These are phyloP conservation scores for Uloborus plumipes DNA, from an alignment of 2,888 invertebrate genomes.

Conservation along the genomic window DNA sequence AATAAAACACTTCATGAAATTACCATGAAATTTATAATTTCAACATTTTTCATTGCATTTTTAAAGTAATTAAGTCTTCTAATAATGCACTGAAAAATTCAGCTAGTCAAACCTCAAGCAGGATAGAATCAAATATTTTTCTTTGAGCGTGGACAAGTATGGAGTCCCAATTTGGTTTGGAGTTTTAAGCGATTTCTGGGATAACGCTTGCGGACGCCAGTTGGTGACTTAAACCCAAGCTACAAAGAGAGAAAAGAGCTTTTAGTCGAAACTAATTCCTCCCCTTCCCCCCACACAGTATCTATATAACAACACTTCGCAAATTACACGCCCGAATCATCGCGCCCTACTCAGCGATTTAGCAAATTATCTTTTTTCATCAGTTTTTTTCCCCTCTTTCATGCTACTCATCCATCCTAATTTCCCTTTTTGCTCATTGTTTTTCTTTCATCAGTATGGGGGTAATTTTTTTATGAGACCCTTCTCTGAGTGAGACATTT, in stretches of 20 bases:
- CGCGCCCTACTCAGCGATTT: slow-evolving; percentile 43
- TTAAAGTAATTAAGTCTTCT: too few relatives aligned
- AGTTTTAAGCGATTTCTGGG: too few relatives aligned
- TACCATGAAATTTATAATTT: too few relatives aligned
- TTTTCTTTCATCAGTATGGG: neutral
- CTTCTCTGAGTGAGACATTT: too few relatives aligned
- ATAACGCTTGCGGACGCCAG: too few relatives aligned
- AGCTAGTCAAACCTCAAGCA: too few relatives aligned
- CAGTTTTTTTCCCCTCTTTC: slow-evolving; percentile 8
- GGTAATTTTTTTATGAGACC: slow-evolving; percentile 2
- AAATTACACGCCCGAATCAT: slow-evolving; percentile 54
- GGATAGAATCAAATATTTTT: too few relatives aligned
- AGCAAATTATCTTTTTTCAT: slow-evolving; percentile 43
- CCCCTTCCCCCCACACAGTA: slow-evolving; percentile 17
- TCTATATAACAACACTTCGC: slow-evolving; percentile 45
- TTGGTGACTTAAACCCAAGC: too few relatives aligned
- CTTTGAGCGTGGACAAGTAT: neutral
- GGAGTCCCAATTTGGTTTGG: neutral
- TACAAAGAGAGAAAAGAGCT: neutral
- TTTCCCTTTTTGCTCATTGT: slow-evolving; percentile 29
- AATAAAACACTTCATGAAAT: too few relatives aligned
- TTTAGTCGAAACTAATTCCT: slow-evolving; percentile 55
- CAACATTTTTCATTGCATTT: too few relatives aligned
- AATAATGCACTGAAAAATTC: too few relatives aligned
- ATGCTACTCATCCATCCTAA: slow-evolving; percentile 49